Base-by-base conservation (phyloP, 1,140 invertebrate species). In the Rhizoglyphus robini region DNA sequence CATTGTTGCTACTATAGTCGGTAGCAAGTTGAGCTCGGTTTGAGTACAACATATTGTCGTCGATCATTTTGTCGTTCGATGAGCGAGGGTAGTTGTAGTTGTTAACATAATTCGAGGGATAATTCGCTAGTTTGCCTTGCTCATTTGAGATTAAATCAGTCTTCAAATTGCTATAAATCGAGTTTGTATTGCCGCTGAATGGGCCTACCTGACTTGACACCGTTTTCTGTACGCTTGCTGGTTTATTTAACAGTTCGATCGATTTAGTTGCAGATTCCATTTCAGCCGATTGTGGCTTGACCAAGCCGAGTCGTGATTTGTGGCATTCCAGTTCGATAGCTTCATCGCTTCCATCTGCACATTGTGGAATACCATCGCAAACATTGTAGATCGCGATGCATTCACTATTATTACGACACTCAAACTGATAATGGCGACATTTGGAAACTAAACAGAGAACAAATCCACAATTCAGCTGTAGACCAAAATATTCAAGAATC, bases 331-430 rank as follows among this genome's bases (percentile, higher is more conserved):
- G 79, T 75, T 90, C 87, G 15, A 83, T 80, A 54, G 85, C 87
- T 77, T 93, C 90, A 72, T 93, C 90, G 74, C 88, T 90, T 65
- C 83, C 88, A 79, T 96, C 92, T 2, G 85, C 79, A 77, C 93
- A 96, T 96, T 65, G 64, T 13, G 88, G 84, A 64, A 95, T 89
- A 31, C 90, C 91, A 78, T 97, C 90, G 73, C 94, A 97, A 2
- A 88, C 88, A 75, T 96, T 94, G 75, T 96, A 95, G 69, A 92
- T 87, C 1, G 90, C 90, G 69, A 97, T 93, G 73, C 93, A 97
- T 74, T 96, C 92, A 29, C 84, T 83, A 29, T 84, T 85, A 34
- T 83, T 83, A 65, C 84, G 83, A 72, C 91, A 95, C 74, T 87
- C 83, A 73, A 92, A 94, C 74, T 95, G 88, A 75, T 87, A 88